phyloP scores from a whole-genome alignment of 2,888 invertebrate genomes.

The Chloroclysta siterata region DNA sequence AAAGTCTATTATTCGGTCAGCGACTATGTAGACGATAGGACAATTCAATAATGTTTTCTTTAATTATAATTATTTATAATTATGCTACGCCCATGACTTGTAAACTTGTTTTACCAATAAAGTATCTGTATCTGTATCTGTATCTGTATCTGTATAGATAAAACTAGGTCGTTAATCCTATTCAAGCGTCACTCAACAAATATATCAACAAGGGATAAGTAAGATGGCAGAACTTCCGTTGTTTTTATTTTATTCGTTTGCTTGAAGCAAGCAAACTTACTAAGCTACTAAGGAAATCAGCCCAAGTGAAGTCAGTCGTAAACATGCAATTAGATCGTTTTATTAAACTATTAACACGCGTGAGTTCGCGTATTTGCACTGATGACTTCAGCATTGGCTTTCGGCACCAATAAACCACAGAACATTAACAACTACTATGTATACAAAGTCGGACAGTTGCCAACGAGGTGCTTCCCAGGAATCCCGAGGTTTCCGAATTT shows the following conservation, averaged over 20 bases:
- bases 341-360: slow-evolving; percentile 24
- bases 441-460: slow-evolving; percentile 20
- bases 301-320: slow-evolving; percentile 10
- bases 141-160: no score
- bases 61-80: no score
- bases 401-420: slow-evolving; percentile 11
- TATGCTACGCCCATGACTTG: no score
- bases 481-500: slow-evolving; percentile 29
- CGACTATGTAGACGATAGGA: no score
- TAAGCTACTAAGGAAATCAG: not conserved
- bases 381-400: slow-evolving; percentile 43
- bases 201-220: not conserved
- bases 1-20: no score
- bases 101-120: no score
- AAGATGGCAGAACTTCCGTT: not conserved
- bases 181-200: not conserved
- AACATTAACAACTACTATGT: slow-evolving; percentile 3
- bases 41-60: no score
- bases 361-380: slow-evolving; percentile 36
- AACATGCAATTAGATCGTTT: slow-evolving; percentile 12
- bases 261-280: not conserved
- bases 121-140: no score
- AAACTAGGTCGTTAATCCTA: not conserved
- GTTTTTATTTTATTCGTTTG: not conserved
- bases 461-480: slow-evolving; percentile 41